These are phyloP conservation scores for Nyctalus aviator DNA, from an alignment of 2,797 vertebrate genomes.

Conservation along the genomic window DNA sequence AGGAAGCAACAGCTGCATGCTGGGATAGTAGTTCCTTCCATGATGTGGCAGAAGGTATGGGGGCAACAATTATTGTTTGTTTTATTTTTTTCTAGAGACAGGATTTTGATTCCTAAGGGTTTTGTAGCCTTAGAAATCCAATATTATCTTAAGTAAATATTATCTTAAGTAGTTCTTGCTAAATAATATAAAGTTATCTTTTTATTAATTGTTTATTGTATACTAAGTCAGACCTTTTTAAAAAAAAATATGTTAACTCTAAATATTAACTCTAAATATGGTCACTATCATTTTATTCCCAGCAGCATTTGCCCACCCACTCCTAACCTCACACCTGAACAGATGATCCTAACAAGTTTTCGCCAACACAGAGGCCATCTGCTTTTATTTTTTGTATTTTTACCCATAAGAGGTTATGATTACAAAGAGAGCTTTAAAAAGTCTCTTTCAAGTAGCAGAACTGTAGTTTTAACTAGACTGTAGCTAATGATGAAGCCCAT, in stretches of 20 bases:
- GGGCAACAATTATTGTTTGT: neutral
- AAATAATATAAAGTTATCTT: neutral
- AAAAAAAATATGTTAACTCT: neutral
- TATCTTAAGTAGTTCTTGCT: conserved; percentile 47
- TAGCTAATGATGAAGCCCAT: neutral
- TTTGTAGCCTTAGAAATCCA: conserved; percentile 14
- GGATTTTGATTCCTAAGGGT: conserved; percentile 1
- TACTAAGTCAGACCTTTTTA: neutral
- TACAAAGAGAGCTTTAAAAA: neutral
- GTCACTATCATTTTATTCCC: conserved; percentile 16
- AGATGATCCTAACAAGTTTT: neutral
- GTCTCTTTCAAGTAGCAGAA: conserved; percentile 40
- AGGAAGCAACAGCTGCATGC: neutral
- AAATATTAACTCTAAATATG: conserved; percentile 40
- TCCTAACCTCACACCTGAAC: neutral
- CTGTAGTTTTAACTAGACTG: neutral
- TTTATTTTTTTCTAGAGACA: conserved; percentile 40
- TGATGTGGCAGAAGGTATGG: neutral
- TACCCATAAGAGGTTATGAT: conserved; percentile 2
- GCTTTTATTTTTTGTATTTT: conserved; percentile 7
- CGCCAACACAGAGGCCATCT: neutral
- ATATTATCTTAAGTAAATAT: conserved; percentile 56
- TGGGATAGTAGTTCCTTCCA: neutral
- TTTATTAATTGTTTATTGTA: conserved; percentile 22
- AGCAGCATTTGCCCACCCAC: neutral